Percentiles rank a stretch among this genome's conserved stretches.
Conservation (phyloP, 1,140 invertebrate species). For the Holcopasites calliopsidis region DNA sequence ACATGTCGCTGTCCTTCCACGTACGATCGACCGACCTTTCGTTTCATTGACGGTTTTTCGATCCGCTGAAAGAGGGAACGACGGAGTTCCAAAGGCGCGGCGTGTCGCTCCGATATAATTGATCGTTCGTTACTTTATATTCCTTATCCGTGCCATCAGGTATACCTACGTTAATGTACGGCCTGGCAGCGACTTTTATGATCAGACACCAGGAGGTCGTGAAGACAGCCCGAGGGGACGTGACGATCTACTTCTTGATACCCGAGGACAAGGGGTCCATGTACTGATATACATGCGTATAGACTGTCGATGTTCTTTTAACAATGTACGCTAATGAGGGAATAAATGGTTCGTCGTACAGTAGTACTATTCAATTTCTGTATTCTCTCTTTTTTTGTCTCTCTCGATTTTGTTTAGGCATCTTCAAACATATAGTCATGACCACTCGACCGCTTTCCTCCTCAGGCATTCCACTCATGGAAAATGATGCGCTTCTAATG, state of each 20-base stretch:
- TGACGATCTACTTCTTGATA: constrained; percentile 92
- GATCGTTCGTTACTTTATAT: constrained; percentile 30
- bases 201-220: constrained; percentile 91
- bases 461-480: too few species aligned
- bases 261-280: constrained; percentile 90
- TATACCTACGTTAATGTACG: constrained; percentile 94
- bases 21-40: constrained; percentile 3
- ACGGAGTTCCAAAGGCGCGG: constrained; percentile 12
- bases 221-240: constrained; percentile 84
- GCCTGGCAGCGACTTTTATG: constrained; percentile 89
- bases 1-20: constrained; percentile 25
- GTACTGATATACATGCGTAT: constrained; percentile 80
- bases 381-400: too few species aligned
- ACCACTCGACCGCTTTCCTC: too few species aligned
- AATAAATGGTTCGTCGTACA: too few species aligned
- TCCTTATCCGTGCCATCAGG: constrained; percentile 80
- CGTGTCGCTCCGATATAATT: constrained; percentile 26
- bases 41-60: constrained; percentile 39
- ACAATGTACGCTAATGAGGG: neutral
- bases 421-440: too few species aligned
- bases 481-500: too few species aligned
- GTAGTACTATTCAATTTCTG: too few species aligned
- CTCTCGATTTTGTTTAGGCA: too few species aligned
- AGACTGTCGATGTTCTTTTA: neutral
- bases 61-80: constrained; percentile 34